These are phyloP conservation scores for Betta splendens DNA, from an alignment of 2,797 vertebrate species.

Conservation along the genomic window DNA sequence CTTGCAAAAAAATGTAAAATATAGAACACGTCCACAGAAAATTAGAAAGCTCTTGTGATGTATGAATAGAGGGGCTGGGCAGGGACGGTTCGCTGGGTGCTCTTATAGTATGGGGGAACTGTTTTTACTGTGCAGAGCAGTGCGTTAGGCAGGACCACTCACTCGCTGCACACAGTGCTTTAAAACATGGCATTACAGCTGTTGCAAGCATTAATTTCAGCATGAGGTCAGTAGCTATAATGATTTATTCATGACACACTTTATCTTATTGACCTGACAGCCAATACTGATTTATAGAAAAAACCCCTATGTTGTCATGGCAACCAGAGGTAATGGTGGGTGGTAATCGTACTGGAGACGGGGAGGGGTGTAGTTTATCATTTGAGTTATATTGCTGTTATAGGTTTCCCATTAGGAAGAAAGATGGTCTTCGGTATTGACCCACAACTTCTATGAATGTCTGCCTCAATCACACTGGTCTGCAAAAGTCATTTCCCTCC, in stretches of 20 bases:
- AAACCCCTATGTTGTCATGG: constrained; percentile 72
- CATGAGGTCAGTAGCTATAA: constrained; percentile 75
- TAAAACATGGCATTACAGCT: constrained; percentile 74
- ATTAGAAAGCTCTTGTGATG: constrained; percentile 82
- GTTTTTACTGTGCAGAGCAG: constrained; percentile 32
- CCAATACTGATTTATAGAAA: constrained; percentile 77
- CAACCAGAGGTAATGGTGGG: constrained; percentile 78
- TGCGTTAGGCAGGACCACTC: constrained; percentile 49
- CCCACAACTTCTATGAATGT: constrained; percentile 76
- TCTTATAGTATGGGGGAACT: constrained; percentile 47
- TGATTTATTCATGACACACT: constrained; percentile 78
- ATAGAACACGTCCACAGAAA: constrained; percentile 79
- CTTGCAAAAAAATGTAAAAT: constrained; percentile 63
- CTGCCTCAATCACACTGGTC: constrained; percentile 66
- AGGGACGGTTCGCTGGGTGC: constrained; percentile 53
- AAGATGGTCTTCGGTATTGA: constrained; percentile 72
- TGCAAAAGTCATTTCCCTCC: constrained; percentile 43
- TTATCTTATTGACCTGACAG: constrained; percentile 80
- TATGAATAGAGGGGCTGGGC: constrained; percentile 59
- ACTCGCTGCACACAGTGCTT: constrained; percentile 54
- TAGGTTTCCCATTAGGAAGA: constrained; percentile 81
- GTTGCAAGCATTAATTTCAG: constrained; percentile 73
- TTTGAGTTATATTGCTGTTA: constrained; percentile 77
- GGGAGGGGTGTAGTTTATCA: constrained; percentile 72
- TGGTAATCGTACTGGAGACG: constrained; percentile 62